Evolutionary conservation across 2,888 invertebrate genomes (phyloP).

Genomic region (Homarus gammarus): DNA sequence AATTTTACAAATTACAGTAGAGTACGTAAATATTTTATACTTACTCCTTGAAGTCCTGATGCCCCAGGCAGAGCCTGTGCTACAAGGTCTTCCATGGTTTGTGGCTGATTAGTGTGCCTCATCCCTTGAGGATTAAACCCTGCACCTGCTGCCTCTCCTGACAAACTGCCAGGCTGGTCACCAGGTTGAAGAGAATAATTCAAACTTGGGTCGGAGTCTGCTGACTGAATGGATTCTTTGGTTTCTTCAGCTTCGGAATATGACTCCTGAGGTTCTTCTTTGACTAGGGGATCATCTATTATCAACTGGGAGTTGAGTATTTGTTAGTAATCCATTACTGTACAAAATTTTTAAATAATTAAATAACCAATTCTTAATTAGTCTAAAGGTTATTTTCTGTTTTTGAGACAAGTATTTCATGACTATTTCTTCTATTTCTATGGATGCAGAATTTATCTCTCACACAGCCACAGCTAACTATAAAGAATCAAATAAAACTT

Average conservation of each 20-base stretch:
- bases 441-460: too few species aligned
- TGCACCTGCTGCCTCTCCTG: constrained; percentile 15
- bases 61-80: constrained; percentile 72
- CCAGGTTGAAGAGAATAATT: constrained; percentile 42
- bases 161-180: constrained; percentile 6
- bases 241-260: constrained; percentile 59
- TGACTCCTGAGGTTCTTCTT: constrained; percentile 63
- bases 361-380: too few species aligned
- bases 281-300: constrained; percentile 55
- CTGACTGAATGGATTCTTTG: constrained; percentile 48
- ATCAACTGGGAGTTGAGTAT: constrained; percentile 26
- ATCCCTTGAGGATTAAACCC: constrained; percentile 39
- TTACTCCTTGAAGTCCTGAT: constrained; percentile 74
- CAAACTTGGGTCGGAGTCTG: constrained; percentile 44
- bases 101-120: constrained; percentile 58
- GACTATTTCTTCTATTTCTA: not conserved
- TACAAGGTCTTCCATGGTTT: constrained; percentile 73
- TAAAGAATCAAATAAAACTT: not conserved
- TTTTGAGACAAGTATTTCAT: too few species aligned
- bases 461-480: not conserved
- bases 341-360: too few species aligned
- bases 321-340: too few species aligned
- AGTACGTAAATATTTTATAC: not conserved
- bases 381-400: too few species aligned
- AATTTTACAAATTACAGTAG: not conserved